Conservation (phyloP, 2,113 vertebrate genomes). For the Callipepla squamata region DNA sequence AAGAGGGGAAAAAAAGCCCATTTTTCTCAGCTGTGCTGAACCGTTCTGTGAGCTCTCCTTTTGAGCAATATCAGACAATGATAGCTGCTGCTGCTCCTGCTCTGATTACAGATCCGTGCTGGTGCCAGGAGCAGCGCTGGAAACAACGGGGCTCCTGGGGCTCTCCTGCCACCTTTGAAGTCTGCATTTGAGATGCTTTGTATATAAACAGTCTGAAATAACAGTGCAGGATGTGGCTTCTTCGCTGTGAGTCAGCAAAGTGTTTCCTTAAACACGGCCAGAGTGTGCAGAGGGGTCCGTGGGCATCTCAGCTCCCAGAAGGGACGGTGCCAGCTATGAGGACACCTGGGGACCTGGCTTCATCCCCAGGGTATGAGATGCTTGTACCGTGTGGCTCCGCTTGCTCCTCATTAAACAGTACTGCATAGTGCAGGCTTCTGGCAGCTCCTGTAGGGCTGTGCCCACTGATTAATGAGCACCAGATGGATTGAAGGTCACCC, state of each 20-base stretch:
- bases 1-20: fast-evolving
- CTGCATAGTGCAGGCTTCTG: fast-evolving
- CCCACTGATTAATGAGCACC: background rate
- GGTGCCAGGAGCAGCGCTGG: background rate
- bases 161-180: conserved; percentile 64
- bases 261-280: conserved; percentile 10
- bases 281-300: background rate
- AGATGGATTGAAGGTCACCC: background rate
- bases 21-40: background rate
- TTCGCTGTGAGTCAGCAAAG: conserved; percentile 24
- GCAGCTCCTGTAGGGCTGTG: background rate
- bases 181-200: background rate
- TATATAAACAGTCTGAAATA: conserved; percentile 59
- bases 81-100: background rate
- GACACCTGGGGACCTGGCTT: conserved; percentile 73
- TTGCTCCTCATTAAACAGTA: background rate
- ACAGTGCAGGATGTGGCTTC: background rate
- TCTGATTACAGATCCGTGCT: background rate
- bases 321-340: no score
- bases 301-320: background rate
- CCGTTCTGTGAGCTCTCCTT: background rate
- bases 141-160: background rate
- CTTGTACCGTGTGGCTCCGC: conserved; percentile 39
- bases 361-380: conserved; percentile 82
- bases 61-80: background rate